Evolutionary conservation across 2,888 invertebrate genomes (phyloP).

Genomic region (Deilephila porcellus): DNA sequence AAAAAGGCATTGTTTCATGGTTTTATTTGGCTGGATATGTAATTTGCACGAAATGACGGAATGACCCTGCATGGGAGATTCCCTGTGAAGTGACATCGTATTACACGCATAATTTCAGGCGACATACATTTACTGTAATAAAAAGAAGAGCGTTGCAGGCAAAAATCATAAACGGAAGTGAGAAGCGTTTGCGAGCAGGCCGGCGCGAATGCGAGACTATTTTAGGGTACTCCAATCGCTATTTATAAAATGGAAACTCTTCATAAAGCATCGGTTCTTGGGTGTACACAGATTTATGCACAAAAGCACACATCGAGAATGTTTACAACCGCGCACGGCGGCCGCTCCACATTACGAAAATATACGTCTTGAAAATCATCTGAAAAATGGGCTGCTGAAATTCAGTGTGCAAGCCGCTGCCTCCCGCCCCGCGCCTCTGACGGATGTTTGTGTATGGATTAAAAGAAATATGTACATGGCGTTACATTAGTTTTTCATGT

Average conservation of each 20-base stretch:
- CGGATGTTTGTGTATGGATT: slow-evolving; percentile 67
- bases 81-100: slow-evolving; percentile 2
- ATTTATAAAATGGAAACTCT: slow-evolving; percentile 31
- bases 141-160: slow-evolving; percentile 20
- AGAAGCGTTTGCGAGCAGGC: slow-evolving; percentile 21
- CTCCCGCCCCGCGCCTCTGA: slow-evolving; percentile 42
- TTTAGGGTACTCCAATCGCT: slow-evolving; percentile 21
- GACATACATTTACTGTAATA: slow-evolving; percentile 14
- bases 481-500: slow-evolving; percentile 41
- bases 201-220: slow-evolving; percentile 23
- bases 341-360: slow-evolving; percentile 72
- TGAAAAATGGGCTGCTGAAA: slow-evolving; percentile 76
- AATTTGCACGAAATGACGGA: too few species aligned
- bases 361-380: slow-evolving; percentile 63
- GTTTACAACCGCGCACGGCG: slow-evolving; percentile 60
- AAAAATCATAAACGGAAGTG: slow-evolving; percentile 30
- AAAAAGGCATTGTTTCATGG: too few species aligned
- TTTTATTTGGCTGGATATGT: too few species aligned
- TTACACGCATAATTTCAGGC: slow-evolving; percentile 5
- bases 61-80: too few species aligned
- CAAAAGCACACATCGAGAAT: slow-evolving; percentile 58
- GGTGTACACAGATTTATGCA: slow-evolving; percentile 54
- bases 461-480: slow-evolving; percentile 56
- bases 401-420: slow-evolving; percentile 56
- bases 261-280: slow-evolving; percentile 29